Conservation (phyloP, 2,888 invertebrate genomes). For the Caenorhabditis sp. region DNA sequence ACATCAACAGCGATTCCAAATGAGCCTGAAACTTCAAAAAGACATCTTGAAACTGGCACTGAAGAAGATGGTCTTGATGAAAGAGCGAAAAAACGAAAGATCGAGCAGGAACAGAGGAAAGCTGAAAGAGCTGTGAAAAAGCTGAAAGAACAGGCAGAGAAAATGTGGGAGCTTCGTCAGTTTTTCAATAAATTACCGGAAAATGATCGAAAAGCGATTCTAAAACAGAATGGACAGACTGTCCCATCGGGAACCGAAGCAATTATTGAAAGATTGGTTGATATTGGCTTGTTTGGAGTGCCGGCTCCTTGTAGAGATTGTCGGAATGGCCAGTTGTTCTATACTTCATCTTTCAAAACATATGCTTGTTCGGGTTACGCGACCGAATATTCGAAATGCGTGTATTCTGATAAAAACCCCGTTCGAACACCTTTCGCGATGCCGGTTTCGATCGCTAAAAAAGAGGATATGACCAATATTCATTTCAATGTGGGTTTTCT, state of each 20-base stretch:
- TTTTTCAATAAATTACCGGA: conserved; percentile 76
- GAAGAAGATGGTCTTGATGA: background rate
- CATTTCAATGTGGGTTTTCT: conserved; percentile 18
- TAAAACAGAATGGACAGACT: conserved; percentile 81
- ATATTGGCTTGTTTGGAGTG: conserved; percentile 88
- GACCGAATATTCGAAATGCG: conserved; percentile 90
- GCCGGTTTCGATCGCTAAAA: conserved; percentile 77
- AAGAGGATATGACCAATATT: conserved; percentile 72
- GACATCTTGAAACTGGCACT: background rate
- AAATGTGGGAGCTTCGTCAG: conserved; percentile 79
- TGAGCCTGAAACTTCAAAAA: background rate
- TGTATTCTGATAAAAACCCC: conserved; percentile 80
- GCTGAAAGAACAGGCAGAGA: conserved; percentile 77
- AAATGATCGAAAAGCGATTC: conserved; percentile 77
- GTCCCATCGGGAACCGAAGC: conserved; percentile 79
- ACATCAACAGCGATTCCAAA: background rate
- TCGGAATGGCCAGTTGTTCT: conserved; percentile 64
- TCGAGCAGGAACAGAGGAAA: background rate
- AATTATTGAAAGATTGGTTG: conserved; percentile 82
- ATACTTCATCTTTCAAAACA: conserved; percentile 75
- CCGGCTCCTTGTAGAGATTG: conserved; percentile 83
- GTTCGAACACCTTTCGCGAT: conserved; percentile 79
- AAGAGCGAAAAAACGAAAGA: conserved; percentile 2
- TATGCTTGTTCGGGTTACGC: conserved; percentile 86
- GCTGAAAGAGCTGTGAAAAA: background rate